Evolutionary conservation across 2,888 invertebrate genomes (phyloP).

Genomic region (Disparrhopalites patrizii): DNA sequence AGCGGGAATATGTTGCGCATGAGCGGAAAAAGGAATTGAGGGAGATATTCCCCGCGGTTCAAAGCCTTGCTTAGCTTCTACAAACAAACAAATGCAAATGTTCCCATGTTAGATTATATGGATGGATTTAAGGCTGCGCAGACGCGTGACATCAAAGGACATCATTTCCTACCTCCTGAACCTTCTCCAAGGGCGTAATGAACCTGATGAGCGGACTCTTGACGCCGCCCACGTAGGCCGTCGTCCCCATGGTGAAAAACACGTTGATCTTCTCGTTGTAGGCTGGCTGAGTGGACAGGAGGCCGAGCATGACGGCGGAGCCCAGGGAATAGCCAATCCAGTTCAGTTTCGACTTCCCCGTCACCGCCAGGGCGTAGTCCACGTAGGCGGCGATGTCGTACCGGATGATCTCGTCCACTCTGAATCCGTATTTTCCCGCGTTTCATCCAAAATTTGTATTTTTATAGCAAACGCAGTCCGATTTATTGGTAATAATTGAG

Average conservation of each 20-base stretch:
- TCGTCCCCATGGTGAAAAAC: slow-evolving; percentile 45
- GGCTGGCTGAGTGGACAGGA: slow-evolving; percentile 50
- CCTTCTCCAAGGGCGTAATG: neutral
- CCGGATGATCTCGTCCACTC: slow-evolving; percentile 51
- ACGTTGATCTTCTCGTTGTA: slow-evolving; percentile 48
- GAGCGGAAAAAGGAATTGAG: slow-evolving; percentile 20
- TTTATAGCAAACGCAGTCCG: too few species aligned
- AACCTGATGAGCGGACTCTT: neutral
- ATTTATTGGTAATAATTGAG: too few species aligned
- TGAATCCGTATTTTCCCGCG: too few species aligned
- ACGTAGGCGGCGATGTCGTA: slow-evolving; percentile 59
- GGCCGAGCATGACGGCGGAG: slow-evolving; percentile 53
- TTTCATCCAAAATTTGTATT: too few species aligned
- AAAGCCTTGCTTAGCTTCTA: slow-evolving; percentile 10
- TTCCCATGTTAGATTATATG: neutral
- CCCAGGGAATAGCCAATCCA: slow-evolving; percentile 61
- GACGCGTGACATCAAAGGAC: too few species aligned
- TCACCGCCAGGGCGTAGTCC: slow-evolving; percentile 54
- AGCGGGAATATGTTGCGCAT: slow-evolving; percentile 25
- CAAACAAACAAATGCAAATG: neutral
- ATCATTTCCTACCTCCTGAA: neutral
- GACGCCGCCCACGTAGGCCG: slow-evolving; percentile 48
- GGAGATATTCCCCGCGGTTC: slow-evolving; percentile 27
- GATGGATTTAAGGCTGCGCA: too few species aligned
- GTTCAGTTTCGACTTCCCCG: slow-evolving; percentile 52